Evolutionary conservation across 2,888 invertebrate genomes (phyloP), one percentile per base, ranked within the genome.

Genomic region (Caenorhabditis auriculariae): DNA sequence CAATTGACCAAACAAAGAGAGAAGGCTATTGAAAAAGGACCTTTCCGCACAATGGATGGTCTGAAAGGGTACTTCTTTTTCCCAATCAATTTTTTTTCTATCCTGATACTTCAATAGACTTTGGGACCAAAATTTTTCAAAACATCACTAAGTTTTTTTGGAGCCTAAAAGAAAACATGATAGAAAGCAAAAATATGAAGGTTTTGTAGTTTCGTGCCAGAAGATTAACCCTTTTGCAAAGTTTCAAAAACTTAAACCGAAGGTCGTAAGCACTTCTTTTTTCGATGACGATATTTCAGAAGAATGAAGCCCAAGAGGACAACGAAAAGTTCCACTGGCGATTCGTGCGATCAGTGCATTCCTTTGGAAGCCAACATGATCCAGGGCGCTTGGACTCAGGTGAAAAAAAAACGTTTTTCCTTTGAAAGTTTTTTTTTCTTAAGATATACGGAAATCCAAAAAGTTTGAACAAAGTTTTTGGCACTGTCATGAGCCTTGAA

Each of bases 371-470:
- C 69, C n/a, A 62, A 64, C 35, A 66, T 66, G 61, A 29, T 76
- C 41, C 46, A 64, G 48, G 77, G 77, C 3, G 63, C 69, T 19
- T 77, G 77, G 77, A 77, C 77, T 21, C 75, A 76, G 52, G 71
- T 71, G 23, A 2, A 32, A 7, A 17, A 3, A 24, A 5, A 26
- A 15, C n/a, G 19, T 43, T 24, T 4, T 6, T 21, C 7, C 24
- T n/a, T 15, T 15, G n/a, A 19, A n/a, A 27, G 46, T 17, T 21
- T 24, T 19, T 45, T 47, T 35, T 32, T 23, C 44, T 64, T 17
- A 24, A 71, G 68, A 69, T 76, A 29, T 76, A 76, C 52, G 76
- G 75, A 23, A 76, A 75, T 47, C 70, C 76, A n/a, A 59, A 65
- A 15, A 66, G 64, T 2, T 57, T 76, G 19, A 68, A 67, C 60